Conservation (phyloP, 1,140 invertebrate species). For the Panonychus citri region DNA sequence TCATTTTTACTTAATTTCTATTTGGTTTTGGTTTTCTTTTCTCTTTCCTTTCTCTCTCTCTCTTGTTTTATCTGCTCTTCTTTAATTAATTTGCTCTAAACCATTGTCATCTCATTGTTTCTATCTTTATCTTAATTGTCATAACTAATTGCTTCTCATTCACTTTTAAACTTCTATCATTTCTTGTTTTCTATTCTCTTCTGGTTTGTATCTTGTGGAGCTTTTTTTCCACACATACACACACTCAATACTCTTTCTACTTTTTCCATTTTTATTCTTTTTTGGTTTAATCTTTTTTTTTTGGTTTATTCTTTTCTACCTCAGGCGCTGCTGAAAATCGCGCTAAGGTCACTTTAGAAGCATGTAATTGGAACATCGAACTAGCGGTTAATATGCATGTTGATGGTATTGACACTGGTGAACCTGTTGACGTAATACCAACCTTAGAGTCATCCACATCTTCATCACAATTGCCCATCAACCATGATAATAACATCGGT, state of each 20-base stretch:
- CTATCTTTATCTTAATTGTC: background rate
- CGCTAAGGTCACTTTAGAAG: conserved; percentile 24
- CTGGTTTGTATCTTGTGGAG: no score
- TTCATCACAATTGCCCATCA: no score
- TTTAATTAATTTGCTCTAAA: background rate
- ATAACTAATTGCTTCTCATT: background rate
- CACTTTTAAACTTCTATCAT: no score
- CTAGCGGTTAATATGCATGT: conserved; percentile 33
- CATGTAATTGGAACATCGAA: conserved; percentile 29
- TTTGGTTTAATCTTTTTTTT: no score
- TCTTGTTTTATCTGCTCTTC: background rate
- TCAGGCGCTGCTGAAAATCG: conserved; percentile 15
- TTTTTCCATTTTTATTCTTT: no score
- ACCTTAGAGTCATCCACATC: background rate
- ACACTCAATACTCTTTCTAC: no score
- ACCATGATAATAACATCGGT: background rate
- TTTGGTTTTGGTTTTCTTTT: background rate
- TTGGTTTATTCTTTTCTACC: background rate
- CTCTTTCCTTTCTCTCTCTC: background rate
- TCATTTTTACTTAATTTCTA: background rate
- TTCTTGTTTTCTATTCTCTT: no score
- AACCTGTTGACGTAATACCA: background rate
- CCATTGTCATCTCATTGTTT: background rate
- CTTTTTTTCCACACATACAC: no score
- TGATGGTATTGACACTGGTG: conserved; percentile 17